Percentiles rank a stretch among this genome's conserved stretches.
Conservation (phyloP, 1,140 invertebrate genomes). For the Laodelphax striatellus region DNA sequence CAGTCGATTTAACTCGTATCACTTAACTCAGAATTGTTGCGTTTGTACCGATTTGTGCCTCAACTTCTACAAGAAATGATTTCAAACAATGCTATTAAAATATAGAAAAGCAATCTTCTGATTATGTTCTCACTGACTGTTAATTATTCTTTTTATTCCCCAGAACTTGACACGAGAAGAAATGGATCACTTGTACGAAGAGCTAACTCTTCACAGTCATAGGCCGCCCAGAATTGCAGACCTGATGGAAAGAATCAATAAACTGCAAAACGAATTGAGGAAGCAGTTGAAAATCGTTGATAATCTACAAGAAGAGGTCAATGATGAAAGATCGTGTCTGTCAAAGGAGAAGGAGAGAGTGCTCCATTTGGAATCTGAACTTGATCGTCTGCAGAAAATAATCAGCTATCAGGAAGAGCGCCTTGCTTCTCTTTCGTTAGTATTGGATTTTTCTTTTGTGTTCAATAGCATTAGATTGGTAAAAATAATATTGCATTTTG, state of each 20-base stretch:
- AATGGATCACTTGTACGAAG: no score
- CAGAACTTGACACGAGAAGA: no score
- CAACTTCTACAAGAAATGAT: no score
- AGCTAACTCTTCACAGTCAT: no score
- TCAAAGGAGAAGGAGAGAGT: conserved; percentile 6
- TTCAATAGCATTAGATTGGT: background rate
- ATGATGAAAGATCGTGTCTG: background rate
- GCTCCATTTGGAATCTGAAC: background rate
- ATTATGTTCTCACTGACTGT: no score
- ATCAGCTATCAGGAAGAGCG: conserved; percentile 8
- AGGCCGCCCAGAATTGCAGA: background rate
- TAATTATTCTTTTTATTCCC: no score
- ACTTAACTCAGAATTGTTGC: no score
- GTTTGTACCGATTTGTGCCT: no score
- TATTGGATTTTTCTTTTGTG: background rate
- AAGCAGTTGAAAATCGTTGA: background rate
- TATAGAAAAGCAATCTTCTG: no score
- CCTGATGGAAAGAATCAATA: background rate
- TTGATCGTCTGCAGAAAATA: conserved; percentile 8
- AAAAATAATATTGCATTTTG: no score
- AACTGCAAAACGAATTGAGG: background rate
- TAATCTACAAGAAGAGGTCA: background rate
- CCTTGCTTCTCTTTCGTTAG: conserved; percentile 9
- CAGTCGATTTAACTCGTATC: no score
- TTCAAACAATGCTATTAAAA: no score